phyloP scores from a whole-genome alignment of 2,797 vertebrate genomes.

The Eulemur coronatus region DNA sequence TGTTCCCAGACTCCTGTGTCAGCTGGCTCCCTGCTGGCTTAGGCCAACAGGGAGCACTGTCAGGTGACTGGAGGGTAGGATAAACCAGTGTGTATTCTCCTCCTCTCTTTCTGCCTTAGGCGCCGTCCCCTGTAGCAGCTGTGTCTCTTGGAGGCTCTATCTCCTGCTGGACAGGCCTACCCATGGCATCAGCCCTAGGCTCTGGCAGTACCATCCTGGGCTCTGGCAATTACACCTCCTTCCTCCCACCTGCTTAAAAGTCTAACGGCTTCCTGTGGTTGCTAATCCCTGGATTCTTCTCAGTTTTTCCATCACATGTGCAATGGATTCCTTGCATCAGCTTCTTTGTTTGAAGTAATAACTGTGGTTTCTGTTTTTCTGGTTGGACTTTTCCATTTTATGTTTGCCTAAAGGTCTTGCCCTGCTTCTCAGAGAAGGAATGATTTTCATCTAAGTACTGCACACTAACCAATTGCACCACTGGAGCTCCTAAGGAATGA shows the following conservation, averaged over 20 bases:
- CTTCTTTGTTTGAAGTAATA: constrained; percentile 9
- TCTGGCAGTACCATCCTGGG: not conserved
- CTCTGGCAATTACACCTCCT: not conserved
- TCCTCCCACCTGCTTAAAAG: not conserved
- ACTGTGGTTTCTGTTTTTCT: constrained; percentile 20
- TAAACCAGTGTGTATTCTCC: not conserved
- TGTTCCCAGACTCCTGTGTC: not conserved
- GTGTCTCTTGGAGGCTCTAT: not conserved
- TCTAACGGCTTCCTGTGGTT: not conserved
- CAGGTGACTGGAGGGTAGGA: not conserved
- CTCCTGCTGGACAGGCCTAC: not conserved
- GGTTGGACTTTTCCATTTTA: constrained; percentile 7
- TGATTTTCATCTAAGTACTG: not conserved
- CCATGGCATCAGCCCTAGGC: not conserved
- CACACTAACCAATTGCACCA: not conserved
- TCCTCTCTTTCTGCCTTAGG: not conserved
- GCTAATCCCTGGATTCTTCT: not conserved
- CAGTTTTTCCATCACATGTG: not conserved
- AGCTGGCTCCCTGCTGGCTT: not conserved
- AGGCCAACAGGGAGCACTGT: not conserved
- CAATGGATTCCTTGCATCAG: not conserved
- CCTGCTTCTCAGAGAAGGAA: not conserved
- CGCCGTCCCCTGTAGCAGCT: not conserved
- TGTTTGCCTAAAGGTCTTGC: not conserved
- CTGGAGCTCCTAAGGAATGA: not conserved